Evolutionary conservation across 1,140 invertebrate species (phyloP).

Genomic region (Anoplolepis gracilipes): DNA sequence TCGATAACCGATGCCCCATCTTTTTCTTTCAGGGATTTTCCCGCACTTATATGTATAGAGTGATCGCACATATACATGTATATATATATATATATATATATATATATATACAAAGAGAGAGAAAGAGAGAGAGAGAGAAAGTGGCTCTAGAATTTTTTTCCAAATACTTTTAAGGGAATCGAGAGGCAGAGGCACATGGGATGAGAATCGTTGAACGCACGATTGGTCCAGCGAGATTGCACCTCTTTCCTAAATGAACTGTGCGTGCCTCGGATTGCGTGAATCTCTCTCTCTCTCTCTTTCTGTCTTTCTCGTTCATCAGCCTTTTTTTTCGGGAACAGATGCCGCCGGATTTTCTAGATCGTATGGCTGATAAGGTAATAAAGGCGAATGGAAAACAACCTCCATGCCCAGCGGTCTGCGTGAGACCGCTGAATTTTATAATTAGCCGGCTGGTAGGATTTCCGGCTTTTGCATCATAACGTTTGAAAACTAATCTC

Average conservation of each 20-base stretch:
- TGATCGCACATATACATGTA: no score
- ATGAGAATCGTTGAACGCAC: conserved; percentile 29
- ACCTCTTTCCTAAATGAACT: conserved; percentile 59
- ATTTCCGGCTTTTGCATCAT: conserved; percentile 9
- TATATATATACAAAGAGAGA: no score
- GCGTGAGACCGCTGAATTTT: conserved; percentile 47
- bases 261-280: conserved; percentile 67
- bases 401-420: background rate
- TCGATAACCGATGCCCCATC: conserved; percentile 55
- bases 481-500: conserved; percentile 8
- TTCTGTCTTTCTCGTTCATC: background rate
- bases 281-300: background rate
- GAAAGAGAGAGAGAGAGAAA: no score
- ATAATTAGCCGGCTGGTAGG: conserved; percentile 29
- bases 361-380: conserved; percentile 51
- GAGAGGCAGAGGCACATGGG: background rate
- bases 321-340: conserved; percentile 45
- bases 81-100: no score
- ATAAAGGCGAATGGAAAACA: conserved; percentile 32
- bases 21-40: conserved; percentile 44
- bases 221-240: conserved; percentile 71
- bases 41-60: background rate
- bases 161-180: background rate
- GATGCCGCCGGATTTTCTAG: conserved; percentile 53
- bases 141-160: conserved; percentile 52